Base-by-base conservation (phyloP, 2,888 invertebrate species). In the Meiosimyza decipiens region DNA sequence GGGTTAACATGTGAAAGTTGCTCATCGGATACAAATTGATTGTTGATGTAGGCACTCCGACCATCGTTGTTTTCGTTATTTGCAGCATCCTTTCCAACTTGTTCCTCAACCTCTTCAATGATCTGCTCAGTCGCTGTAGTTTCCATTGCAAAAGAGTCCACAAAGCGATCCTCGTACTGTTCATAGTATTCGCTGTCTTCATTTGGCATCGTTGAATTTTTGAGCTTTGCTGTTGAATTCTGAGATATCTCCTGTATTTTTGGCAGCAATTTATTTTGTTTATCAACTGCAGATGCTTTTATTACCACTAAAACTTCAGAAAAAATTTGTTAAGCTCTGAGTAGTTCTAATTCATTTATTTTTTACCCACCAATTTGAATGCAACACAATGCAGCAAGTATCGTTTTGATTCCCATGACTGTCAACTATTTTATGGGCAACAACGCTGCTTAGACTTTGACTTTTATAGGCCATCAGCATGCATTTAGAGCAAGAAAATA, bases 31-130 rank as follows among this genome's bases (percentile, higher is more conserved):
- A 84, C 77, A 77, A 77, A 82, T 65, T 82, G 79, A 75, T 85
- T 85, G 68, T 85, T 84, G 13, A 82, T 77, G 73, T 79, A 85
- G 3, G 83, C 81, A 62, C 80, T 81, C 18, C 84, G 82, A 13
- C 79, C 83, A 67, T 83, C 82, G 47, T 54, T n/a, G 28, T 67
- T 54, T 64, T 13, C 7, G 3, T 51, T 50, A 28, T 62, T 33
- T 15, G 60, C 40, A 11, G n/a, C 11, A 6, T 62, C 60, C 60
- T 40, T 13, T 16, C 13, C 6, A 33, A 4, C 47, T 40, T 40
- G 40, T 40, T 62, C 57, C 57, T 16, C 60, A 13, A 13, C 33
- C 40, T 62, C 59, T 9, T 60, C 33, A 60, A 7, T n/a, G 11
- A 33, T 6, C n/a, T 28, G 60, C n/a, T 33, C 33, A 6, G 33